Base-by-base conservation (phyloP, 1,140 invertebrate genomes). In the Papilio machaon region DNA sequence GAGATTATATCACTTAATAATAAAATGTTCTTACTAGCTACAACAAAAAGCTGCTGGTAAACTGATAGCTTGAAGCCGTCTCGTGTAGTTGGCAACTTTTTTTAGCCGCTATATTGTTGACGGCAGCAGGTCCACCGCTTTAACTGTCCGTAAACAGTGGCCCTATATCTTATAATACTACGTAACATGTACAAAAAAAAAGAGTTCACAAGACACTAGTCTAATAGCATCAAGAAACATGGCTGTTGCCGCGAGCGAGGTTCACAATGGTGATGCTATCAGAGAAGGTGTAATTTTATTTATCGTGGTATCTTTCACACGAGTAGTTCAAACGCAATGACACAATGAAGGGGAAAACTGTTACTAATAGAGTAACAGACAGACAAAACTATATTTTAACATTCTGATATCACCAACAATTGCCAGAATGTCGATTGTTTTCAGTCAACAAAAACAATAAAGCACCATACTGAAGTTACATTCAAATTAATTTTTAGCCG, bases 251-350 rank as follows among this genome's bases (percentile, higher is more conserved):
- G 46, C 43, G 47, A 52, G 54, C 58, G 73, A 74, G 54, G 73
- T 58, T n/a, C 46, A 82, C 81, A 82, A 82, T 82, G 76, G 35
- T 8, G 81, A 82, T 82, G 52, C 10, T 82, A 82, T 82, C 81
- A 11, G 67, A 10, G 52, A 15, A 30, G 23, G 7, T 70, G 52
- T 67, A 47, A 75, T 79, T 64, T 73, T 35, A 47, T 54, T 47
- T 52, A 47, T 49, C 46, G 73, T 76, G 43, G 74, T 30, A 15
- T 76, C 74, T 76, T 76, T 76, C 74, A 52, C 74, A 76, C 74
- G 43, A 23, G 13, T 8, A 13, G 43, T 47, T 52, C 19, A 52
- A 52, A 76, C 46, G 46, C 74, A 76, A 74, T 47, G 30, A 35
- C 35, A 70, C 23, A 70, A 38, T 70, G 64, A 70, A 70, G 7